A percentile compares a stretch with the other conserved stretches of the same genome.
These are phyloP conservation scores for Archilochus colubris DNA, from an alignment of 2,113 vertebrate genomes.

Conservation along the genomic window DNA sequence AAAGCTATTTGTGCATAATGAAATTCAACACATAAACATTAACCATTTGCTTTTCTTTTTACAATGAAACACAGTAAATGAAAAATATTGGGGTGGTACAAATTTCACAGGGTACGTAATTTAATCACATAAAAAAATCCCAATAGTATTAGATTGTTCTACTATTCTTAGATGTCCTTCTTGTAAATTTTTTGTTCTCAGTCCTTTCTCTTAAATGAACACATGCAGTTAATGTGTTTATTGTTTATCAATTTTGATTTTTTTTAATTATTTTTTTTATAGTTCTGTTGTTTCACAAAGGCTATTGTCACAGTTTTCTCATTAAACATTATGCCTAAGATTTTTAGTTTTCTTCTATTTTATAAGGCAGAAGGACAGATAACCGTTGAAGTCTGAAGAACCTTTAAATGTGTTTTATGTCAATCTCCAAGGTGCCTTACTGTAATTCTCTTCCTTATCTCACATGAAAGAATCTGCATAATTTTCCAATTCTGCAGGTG, in stretches of 20 bases:
- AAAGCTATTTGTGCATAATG: background rate
- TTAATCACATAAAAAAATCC: background rate
- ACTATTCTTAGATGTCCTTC: background rate
- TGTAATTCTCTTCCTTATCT: background rate
- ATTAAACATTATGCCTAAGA: background rate
- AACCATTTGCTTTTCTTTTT: background rate
- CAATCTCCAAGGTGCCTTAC: background rate
- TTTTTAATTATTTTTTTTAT: background rate
- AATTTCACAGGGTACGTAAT: background rate
- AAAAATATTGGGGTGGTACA: background rate
- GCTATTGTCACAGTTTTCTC: background rate
- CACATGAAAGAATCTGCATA: background rate
- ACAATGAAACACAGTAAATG: background rate
- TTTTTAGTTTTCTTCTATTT: background rate
- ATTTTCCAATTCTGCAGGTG: background rate
- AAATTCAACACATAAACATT: background rate
- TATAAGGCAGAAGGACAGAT: background rate
- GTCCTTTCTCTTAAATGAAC: background rate
- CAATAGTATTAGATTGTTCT: background rate
- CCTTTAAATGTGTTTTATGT: background rate
- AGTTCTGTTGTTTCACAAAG: background rate
- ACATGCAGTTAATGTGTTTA: background rate
- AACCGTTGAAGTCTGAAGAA: background rate
- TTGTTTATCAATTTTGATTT: background rate
- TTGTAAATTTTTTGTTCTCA: background rate